Base-by-base conservation (phyloP, 1,140 invertebrate species). In the Drosophila subpulchrella region DNA sequence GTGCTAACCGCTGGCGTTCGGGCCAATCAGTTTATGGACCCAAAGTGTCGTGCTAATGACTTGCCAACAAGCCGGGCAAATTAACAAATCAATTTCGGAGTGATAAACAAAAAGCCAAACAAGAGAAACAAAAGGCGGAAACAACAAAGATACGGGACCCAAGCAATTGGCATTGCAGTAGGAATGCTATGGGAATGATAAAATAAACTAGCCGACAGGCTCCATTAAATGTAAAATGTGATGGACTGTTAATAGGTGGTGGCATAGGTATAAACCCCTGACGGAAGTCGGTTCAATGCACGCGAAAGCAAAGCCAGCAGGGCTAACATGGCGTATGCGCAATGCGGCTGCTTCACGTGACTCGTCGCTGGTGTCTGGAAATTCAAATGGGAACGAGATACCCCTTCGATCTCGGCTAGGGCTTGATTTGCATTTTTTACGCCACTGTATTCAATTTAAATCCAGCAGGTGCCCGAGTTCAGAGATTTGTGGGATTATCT, bases 21-120 rank as follows among this genome's bases (percentile, higher is more conserved):
- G 44, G 44, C 65, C 77, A 81, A 56, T 63, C 44, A 59, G 72
- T 86, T 85, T 80, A 85, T 74, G 56, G 55, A 4, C 60, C 38
- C 30, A 53, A 79, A 72, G 59, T 77, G 62, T 32, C 62, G 66
- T 85, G 81, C 75, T 88, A 86, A 86, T 88, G 71, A 73, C 61
- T 62, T 41, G 58, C 65, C 83, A 72, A 88, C 78, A 75, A 88
- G 75, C 61, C 48, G 20, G 50, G 42, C 59, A 60, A 86, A 88
- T 88, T 82, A 86, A 80, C 83, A 78, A 88, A 86, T 86, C 79
- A 82, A 70, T 82, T 86, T 79, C 57, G 32, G 48, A 53, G 62
- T 82, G 79, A 78, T 85, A 82, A 81, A 70, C 61, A 72, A 81
- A 47, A 57, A 75, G 30, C 11, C 58, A 75, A 66, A 58, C 59